Conservation (phyloP, 1,140 invertebrate genomes). For the Megathymus violae region DNA sequence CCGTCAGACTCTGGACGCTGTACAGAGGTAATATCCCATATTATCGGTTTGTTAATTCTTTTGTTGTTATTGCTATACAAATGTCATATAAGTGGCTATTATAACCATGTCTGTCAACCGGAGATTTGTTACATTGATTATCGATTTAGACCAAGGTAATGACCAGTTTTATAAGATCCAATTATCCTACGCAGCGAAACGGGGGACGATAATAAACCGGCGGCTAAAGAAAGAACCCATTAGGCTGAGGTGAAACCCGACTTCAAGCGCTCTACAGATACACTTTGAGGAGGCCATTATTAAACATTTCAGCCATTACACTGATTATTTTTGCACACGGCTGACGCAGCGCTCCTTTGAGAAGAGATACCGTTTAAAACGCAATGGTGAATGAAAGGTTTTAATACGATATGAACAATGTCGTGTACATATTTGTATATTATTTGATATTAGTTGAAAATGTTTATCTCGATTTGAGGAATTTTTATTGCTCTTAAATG, state of each 20-base stretch:
- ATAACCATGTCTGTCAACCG: neutral
- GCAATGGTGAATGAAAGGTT: neutral
- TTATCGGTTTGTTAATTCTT: too few relatives aligned
- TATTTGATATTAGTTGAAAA: too few relatives aligned
- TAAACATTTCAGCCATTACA: conserved; percentile 20
- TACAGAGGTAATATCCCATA: too few relatives aligned
- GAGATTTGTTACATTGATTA: conserved; percentile 1
- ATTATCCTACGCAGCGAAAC: conserved; percentile 18
- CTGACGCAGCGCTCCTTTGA: neutral
- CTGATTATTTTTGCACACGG: conserved; percentile 21
- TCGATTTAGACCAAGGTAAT: conserved; percentile 7
- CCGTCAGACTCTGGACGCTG: too few relatives aligned
- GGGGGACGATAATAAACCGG: conserved; percentile 9
- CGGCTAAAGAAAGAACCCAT: conserved; percentile 20
- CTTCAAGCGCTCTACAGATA: conserved; percentile 20
- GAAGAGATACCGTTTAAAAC: neutral
- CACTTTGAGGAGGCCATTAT: conserved; percentile 17
- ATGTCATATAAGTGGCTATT: too few relatives aligned
- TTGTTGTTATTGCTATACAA: too few relatives aligned
- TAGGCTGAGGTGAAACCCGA: conserved; percentile 21
- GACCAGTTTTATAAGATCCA: conserved; percentile 13
- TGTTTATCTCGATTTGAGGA: too few relatives aligned
- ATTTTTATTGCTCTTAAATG: too few relatives aligned
- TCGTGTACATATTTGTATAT: too few relatives aligned
- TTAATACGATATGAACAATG: neutral